phyloP scores from a whole-genome alignment of 2,797 vertebrate genomes.

The Acrossocheilus wenchowensis region DNA sequence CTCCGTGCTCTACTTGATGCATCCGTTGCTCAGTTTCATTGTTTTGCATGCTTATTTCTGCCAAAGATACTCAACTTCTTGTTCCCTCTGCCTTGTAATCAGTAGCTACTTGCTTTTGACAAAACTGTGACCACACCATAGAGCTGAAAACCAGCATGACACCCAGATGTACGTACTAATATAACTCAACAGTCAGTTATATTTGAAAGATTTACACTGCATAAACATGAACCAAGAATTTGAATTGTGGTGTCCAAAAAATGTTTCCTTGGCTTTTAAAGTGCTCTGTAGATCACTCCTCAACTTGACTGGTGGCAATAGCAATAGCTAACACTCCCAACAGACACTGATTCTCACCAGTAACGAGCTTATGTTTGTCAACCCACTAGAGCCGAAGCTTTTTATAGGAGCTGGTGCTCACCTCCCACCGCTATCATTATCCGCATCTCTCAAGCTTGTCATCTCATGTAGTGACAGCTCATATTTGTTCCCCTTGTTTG shows the following conservation, averaged over 20 bases:
- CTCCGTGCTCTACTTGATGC: neutral
- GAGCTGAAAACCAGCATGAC: neutral
- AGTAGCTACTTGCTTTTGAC: neutral
- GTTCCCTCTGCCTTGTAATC: constrained; percentile 7
- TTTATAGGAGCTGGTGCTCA: constrained; percentile 35
- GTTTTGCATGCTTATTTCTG: constrained; percentile 4
- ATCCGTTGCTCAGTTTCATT: constrained; percentile 17
- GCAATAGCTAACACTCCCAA: constrained; percentile 29
- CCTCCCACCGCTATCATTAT: constrained; percentile 53
- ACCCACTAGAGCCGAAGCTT: constrained; percentile 43
- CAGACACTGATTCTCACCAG: constrained; percentile 25
- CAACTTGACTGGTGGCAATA: constrained; percentile 27
- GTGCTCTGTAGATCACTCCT: constrained; percentile 19
- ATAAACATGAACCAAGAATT: constrained; percentile 1
- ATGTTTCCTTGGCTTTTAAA: neutral
- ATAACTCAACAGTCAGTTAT: neutral
- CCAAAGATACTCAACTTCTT: constrained; percentile 17
- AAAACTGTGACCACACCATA: neutral
- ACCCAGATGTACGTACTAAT: neutral
- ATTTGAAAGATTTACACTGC: neutral
- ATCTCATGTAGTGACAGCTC: constrained; percentile 46
- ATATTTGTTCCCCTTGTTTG: constrained; percentile 38
- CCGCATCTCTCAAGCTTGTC: constrained; percentile 50
- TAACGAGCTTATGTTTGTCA: constrained; percentile 51
- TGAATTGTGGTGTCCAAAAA: constrained; percentile 2